Percentiles rank a stretch among this genome's conserved stretches.
Conservation (phyloP, 2,113 vertebrate species). For the Oryctolagus cuniculus region DNA sequence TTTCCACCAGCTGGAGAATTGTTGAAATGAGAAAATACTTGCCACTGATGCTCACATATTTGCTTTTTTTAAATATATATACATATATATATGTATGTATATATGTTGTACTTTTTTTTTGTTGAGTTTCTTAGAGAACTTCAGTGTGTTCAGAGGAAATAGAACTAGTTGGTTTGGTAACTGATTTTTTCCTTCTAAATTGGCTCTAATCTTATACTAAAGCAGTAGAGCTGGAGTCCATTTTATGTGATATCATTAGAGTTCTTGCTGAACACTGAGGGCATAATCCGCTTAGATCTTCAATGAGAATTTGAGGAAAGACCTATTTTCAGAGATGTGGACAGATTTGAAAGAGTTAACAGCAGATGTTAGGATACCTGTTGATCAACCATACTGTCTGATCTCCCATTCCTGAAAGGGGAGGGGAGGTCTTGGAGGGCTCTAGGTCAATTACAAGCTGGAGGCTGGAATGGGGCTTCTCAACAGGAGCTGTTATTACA, state of each 20-base stretch:
- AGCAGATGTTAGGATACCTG: background rate
- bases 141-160: background rate
- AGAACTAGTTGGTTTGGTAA: conserved; percentile 22
- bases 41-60: background rate
- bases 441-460: background rate
- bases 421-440: background rate
- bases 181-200: conserved; percentile 6
- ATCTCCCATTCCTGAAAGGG: background rate
- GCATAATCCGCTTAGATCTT: conserved; percentile 44
- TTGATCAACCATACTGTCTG: background rate
- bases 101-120: background rate
- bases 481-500: background rate
- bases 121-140: background rate
- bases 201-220: conserved; percentile 28
- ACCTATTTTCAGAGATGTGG: background rate
- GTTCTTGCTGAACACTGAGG: background rate
- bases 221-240: background rate
- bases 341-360: background rate
- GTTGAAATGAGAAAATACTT: background rate
- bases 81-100: no score
- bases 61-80: no score
- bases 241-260: background rate
- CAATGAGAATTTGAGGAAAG: conserved; percentile 15
- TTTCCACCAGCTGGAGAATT: background rate
- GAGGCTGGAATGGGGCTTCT: background rate